Percentiles rank a stretch among this genome's conserved stretches.
Conservation (phyloP, 2,797 vertebrate genomes). For the Malacoraja senta region DNA sequence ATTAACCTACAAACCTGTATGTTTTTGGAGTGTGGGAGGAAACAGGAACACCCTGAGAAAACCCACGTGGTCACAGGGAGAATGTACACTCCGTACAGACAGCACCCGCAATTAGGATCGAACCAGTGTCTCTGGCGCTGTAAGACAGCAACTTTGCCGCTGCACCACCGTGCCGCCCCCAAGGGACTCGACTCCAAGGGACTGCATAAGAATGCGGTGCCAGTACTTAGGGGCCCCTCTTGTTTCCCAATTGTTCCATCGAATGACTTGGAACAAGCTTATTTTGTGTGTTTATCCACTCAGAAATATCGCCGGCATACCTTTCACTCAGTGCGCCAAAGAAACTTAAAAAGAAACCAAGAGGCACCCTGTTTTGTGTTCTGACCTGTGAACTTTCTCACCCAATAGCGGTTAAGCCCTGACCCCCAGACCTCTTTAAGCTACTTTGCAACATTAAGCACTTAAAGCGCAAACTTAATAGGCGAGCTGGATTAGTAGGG, state of each 20-base stretch:
- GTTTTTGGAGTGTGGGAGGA: too few species aligned
- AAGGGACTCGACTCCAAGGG: too few species aligned
- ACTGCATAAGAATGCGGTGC: too few species aligned
- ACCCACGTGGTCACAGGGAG: too few species aligned
- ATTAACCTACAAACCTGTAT: too few species aligned
- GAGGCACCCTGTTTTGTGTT: background rate
- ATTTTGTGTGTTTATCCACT: background rate
- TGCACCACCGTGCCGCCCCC: too few species aligned
- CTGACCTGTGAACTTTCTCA: conserved; percentile 27
- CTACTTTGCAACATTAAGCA: background rate
- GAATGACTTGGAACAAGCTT: background rate
- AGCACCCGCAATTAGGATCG: too few species aligned
- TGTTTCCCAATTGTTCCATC: background rate
- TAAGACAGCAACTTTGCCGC: too few species aligned
- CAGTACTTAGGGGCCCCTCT: background rate
- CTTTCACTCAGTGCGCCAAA: background rate
- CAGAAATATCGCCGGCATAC: background rate
- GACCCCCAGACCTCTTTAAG: background rate
- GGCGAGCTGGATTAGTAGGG: background rate
- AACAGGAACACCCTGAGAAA: too few species aligned
- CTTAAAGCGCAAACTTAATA: background rate
- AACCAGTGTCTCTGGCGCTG: too few species aligned
- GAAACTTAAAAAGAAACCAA: background rate
- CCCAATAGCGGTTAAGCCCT: background rate
- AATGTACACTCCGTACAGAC: too few species aligned